A percentile compares a stretch with the other conserved stretches of the same genome.
Evolutionary conservation across 2,797 vertebrate species (phyloP).

Genomic region (Amblyopsis hoosieri): DNA sequence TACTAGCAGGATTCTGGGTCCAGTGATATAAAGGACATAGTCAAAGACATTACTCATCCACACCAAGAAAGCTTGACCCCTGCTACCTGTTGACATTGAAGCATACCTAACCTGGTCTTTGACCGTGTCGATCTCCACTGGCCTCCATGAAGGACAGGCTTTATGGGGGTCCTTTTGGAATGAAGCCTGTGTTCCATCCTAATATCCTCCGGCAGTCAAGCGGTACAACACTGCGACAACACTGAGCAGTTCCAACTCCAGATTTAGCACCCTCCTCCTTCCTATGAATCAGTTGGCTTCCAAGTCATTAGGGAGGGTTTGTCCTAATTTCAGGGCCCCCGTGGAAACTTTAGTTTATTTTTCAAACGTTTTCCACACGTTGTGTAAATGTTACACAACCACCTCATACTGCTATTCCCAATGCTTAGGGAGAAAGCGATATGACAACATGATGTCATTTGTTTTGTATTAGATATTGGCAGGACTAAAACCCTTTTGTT

Average conservation of each 20-base stretch:
- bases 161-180: conserved; percentile 36
- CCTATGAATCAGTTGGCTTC: conserved; percentile 67
- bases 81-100: not conserved
- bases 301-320: conserved; percentile 71
- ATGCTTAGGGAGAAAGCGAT: conserved; percentile 36
- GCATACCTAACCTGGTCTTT: conserved; percentile 9
- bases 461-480: conserved; percentile 23
- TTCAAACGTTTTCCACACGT: conserved; percentile 54
- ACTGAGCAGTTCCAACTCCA: conserved; percentile 61
- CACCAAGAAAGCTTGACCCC: conserved; percentile 2
- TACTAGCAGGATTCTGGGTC: too few species aligned
- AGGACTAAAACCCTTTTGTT: conserved; percentile 26
- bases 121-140: conserved; percentile 37
- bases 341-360: conserved; percentile 70
- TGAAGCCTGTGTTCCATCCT: conserved; percentile 31
- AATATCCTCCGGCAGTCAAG: conserved; percentile 51
- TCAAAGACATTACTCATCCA: conserved; percentile 22
- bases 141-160: conserved; percentile 13
- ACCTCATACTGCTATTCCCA: conserved; percentile 43
- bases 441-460: conserved; percentile 49
- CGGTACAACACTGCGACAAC: conserved; percentile 42
- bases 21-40: conserved; percentile 7
- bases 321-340: conserved; percentile 77
- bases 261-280: conserved; percentile 70
- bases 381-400: conserved; percentile 45